These are phyloP conservation scores for Agelas oroides DNA, from an alignment of 37 sponge, comb jelly and placozoan genomes.

Conservation along the genomic window DNA sequence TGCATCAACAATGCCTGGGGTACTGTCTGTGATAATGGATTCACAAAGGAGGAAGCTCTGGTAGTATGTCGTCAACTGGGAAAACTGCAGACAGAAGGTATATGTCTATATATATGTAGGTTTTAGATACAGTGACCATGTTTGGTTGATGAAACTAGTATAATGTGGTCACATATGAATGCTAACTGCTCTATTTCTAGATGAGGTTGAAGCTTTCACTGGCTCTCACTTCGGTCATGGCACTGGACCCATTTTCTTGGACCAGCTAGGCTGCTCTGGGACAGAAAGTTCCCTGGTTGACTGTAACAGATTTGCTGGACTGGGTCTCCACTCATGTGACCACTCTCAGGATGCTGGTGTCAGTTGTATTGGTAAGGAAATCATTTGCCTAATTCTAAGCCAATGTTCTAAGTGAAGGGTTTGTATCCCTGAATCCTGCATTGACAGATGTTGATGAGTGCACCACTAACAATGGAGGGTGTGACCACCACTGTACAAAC, in stretches of 20 bases:
- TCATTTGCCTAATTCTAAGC: not conserved
- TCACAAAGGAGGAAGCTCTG: slow-evolving; percentile 37
- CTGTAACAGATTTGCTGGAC: not conserved
- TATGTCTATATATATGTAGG: not conserved
- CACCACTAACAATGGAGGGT: slow-evolving; percentile 11
- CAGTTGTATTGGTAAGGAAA: slow-evolving; percentile 32
- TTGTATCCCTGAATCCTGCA: no score
- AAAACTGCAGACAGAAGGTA: slow-evolving; percentile 11
- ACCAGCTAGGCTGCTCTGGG: slow-evolving; percentile 33
- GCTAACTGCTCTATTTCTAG: not conserved
- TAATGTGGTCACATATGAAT: not conserved
- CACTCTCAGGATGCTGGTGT: slow-evolving; percentile 57
- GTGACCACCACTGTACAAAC: slow-evolving; percentile 64
- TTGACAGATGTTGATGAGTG: slow-evolving; percentile 75
- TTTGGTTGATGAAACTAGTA: no score
- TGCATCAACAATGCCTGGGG: slow-evolving; percentile 56
- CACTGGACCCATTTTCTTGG: slow-evolving; percentile 33
- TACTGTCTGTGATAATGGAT: slow-evolving; percentile 65
- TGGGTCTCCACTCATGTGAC: slow-evolving; percentile 19
- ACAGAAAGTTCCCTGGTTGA: not conserved
- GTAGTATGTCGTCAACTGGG: slow-evolving; percentile 69
- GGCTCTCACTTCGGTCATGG: slow-evolving; percentile 26
- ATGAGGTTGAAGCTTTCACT: no score
- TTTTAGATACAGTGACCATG: no score
- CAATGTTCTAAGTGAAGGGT: no score